These are phyloP conservation scores for Empis livida DNA, from an alignment of 2,888 invertebrate genomes.

Conservation along the genomic window DNA sequence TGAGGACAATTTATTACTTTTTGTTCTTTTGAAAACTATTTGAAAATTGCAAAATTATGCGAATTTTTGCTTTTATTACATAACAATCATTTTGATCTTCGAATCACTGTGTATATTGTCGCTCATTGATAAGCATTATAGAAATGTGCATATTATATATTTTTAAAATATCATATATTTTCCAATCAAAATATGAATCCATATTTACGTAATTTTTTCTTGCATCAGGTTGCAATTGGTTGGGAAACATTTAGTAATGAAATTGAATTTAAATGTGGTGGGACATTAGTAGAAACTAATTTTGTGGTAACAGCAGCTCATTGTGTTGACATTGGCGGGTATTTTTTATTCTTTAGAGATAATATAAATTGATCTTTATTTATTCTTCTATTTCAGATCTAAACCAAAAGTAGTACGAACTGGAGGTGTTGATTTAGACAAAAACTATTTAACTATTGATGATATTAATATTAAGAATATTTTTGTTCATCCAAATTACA, in stretches of 20 bases:
- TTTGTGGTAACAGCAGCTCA: slow-evolving; percentile 31
- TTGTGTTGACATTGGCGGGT: slow-evolving; percentile 26
- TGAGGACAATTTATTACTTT: too few relatives aligned
- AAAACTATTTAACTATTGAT: not conserved
- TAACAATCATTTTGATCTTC: too few relatives aligned
- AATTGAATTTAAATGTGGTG: slow-evolving; percentile 30
- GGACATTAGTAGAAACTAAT: slow-evolving; percentile 28
- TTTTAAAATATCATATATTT: too few relatives aligned
- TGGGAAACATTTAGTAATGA: not conserved
- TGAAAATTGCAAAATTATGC: too few relatives aligned
- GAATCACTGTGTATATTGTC: too few relatives aligned
- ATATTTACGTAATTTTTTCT: too few relatives aligned
- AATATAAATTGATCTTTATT: too few relatives aligned
- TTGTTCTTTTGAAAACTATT: too few relatives aligned
- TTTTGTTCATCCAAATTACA: slow-evolving; percentile 34
- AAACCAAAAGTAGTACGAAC: slow-evolving; percentile 15
- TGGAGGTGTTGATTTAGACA: slow-evolving; percentile 20
- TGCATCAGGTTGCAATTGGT: not conserved
- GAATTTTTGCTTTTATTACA: too few relatives aligned
- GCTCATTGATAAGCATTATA: too few relatives aligned
- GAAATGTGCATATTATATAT: too few relatives aligned
- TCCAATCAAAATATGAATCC: too few relatives aligned
- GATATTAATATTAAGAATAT: slow-evolving; percentile 18
- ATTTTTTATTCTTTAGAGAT: not conserved
- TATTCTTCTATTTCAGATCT: slow-evolving; percentile 5